Base-by-base conservation (phyloP, 2,113 vertebrate species). In the Urocitellus parryii region DNA sequence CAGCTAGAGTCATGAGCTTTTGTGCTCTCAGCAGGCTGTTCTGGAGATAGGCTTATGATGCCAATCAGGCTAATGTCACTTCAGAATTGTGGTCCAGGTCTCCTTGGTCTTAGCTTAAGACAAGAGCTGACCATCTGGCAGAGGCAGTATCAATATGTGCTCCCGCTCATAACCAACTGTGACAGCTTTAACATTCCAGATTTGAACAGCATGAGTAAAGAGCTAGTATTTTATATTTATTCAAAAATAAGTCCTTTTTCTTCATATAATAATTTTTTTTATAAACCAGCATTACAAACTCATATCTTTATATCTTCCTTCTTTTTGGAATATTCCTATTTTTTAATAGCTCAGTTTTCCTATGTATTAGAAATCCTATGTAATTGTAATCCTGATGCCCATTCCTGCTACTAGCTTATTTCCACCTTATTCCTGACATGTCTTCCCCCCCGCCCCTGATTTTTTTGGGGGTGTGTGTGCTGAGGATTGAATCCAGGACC, bases 191-290 rank as follows among this genome's bases (percentile, higher is more conserved):
- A 65, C 90, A 89, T 42, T 97, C 53, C 20, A 58, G 67, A 92
- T 85, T 68, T 94, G n/a, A 92, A 24, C 39, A 70, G 11, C 27
- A 24, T 79, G 51, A 88, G 34, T n/a, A 80, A 92, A 72, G 17
- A 53, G 48, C 29, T 65, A 76, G 5, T 81, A 7, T 51, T 88
- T 90, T 96, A 92, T 96, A 95, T 82, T 48, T 82, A 91, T 56
- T 4, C 5, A 84, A 90, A 53, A 95, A 76, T 82, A 25, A 78
- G 12, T 96, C 45, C 13, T 56, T 73, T 67, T n/a, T 81, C 70
- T 95, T 97, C 81, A 34, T 77, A 63, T 77, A 68, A 90, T 53
- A 79, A 22, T 16, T 45, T 89, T 89, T 83, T 95, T 95, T 84
- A 4, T 82, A 88, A 63, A 68, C 17, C 42, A 63, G 11, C 25